Conservation (phyloP, 2,113 vertebrate species). For the Tiliqua scincoides region DNA sequence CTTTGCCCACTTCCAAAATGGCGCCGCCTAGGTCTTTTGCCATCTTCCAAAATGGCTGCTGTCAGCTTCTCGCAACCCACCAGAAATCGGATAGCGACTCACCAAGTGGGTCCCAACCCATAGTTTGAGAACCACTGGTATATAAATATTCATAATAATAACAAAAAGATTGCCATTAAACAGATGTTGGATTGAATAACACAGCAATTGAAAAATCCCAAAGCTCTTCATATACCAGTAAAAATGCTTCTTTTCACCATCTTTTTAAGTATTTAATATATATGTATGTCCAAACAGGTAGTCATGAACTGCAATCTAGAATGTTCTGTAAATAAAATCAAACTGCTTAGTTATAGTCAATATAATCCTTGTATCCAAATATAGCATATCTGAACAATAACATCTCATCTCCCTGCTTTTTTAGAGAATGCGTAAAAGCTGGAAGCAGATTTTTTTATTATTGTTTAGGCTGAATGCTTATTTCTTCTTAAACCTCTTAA, state of each 20-base stretch:
- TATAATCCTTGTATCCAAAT: background rate
- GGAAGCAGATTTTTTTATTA: background rate
- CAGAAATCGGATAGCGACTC: too few relatives aligned
- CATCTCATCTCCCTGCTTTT: background rate
- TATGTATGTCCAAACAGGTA: background rate
- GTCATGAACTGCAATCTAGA: background rate
- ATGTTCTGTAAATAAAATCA: background rate
- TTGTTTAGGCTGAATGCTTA: background rate
- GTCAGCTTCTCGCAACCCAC: too few relatives aligned
- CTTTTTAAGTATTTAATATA: background rate
- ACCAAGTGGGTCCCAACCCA: too few relatives aligned
- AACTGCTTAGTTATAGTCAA: background rate
- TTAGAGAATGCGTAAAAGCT: background rate
- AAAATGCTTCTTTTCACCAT: background rate
- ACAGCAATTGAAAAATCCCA: background rate
- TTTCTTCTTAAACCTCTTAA: background rate
- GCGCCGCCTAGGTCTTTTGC: too few relatives aligned
- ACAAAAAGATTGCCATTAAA: background rate
- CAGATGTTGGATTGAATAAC: background rate
- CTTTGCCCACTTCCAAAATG: too few relatives aligned
- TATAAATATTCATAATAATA: background rate
- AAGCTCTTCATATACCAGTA: background rate
- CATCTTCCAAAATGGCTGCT: too few relatives aligned
- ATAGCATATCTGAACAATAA: background rate
- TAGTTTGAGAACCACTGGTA: too few relatives aligned